Evolutionary conservation across 2,797 vertebrate genomes (phyloP), one percentile per base, ranked within the genome.

Genomic region (Clarias pachynema): DNA sequence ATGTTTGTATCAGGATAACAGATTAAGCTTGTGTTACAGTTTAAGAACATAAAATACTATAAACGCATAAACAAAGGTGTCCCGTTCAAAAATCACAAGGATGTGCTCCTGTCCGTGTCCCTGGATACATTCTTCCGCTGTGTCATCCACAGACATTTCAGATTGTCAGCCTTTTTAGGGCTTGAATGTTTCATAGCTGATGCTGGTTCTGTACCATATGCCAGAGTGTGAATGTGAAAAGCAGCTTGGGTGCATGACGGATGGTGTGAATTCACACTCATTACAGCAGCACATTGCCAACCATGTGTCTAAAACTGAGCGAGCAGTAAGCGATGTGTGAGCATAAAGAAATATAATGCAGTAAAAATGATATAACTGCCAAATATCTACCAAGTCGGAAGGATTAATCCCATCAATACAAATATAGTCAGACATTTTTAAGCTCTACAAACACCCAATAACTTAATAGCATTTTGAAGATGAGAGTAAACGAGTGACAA

Each of bases 211-310:
- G 26, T 56, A 81, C 26, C 79, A 69, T 69, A 81, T 44, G 84
- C 60, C 40, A 57, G 68, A 49, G 69, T 69, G 70, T 40, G 68
- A 72, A 65, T n/a, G 14, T 24, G 53, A 79, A 84, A 79, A 69
- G 62, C 74, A 78, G 75, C 65, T 31, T 60, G 74, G 49, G 20
- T n/a, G 74, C 62, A 70, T 69, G 34, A 79, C 2, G 34, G 53
- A 69, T 59, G 53, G 83, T 84, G 83, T 84, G 63, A 84, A 84
- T 79, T 84, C 83, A 79, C 83, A 79, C 83, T 70, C 56, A 84
- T 78, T 84, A 68, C 73, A 37, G 34, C 70, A 18, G 22, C 73
- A 78, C 44, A 66, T 14, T 84, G 62, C 62, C 31, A 78, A 14
- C 29, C 73, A 78, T 40, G 65, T 79, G 65, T 59, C 53, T 49